Base-by-base conservation (phyloP, 2,797 vertebrate species). In the Phrynocephalus vlangalii region DNA sequence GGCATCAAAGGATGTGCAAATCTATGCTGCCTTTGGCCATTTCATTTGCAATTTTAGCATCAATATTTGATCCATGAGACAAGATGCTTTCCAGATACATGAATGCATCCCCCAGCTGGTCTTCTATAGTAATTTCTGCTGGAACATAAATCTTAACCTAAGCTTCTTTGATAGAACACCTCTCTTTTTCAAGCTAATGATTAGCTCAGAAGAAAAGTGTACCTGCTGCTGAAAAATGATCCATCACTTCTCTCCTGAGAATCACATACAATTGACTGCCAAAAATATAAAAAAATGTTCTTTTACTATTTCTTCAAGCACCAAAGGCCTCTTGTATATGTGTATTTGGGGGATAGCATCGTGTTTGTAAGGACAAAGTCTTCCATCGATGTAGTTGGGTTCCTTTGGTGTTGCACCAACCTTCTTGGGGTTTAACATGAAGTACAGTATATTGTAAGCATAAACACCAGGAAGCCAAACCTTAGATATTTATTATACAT, bases 21-120 rank as follows among this genome's bases (percentile, higher is more conserved):
- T 26, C 48, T 82, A 70, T 6, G 16, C 30, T 76, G 68, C 71
- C 56, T 82, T 76, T 88, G 78, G 60, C 56, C 79, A 82, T 77
- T 85, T 88, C 83, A 88, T 88, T 85, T 88, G 87, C 38, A 30
- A 85, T 82, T 85, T 85, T 44, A 85, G 68, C 78, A 82, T 85
- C 71, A 88, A 77, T 82, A 85, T 88, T 85, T 88, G 87, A 85
- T 88, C 85, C 87, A 88, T 82, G 83, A 81, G 77, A 70, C 71
- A 85, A 81, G 71, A 11, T 81, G 85, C 79, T 88, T 82, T 28
- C 78, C 78, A 88, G 85, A 71, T 76, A 76, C 81, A 63, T 85
- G 83, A 88, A 76, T 88, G 67, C 81, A 88, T 85, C 60, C 63
- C 83, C 71, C 83, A 88, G 60, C 83, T 76, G 60, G 48, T 77